phyloP scores from a whole-genome alignment of 2,113 vertebrate species.

The Hippocampus abdominalis region DNA sequence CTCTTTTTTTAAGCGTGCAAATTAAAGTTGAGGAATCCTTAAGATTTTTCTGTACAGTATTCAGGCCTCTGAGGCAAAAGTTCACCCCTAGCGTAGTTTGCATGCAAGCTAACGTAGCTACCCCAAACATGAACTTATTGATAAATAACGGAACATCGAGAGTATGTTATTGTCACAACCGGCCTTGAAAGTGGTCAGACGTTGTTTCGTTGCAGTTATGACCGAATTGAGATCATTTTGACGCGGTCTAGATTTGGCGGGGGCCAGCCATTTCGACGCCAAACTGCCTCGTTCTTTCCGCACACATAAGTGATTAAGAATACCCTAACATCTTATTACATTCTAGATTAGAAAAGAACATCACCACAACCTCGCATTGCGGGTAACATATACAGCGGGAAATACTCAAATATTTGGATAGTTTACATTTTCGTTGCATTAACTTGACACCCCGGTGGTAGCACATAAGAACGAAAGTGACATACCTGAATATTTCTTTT shows the following conservation, averaged over 20 bases:
- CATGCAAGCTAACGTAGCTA: background rate
- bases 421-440: background rate
- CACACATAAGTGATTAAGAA: background rate
- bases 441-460: background rate
- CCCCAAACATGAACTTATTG: background rate
- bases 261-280: background rate
- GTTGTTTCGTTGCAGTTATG: background rate
- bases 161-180: accelerated
- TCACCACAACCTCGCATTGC: background rate
- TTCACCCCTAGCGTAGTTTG: background rate
- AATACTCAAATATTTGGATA: background rate
- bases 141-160: accelerated
- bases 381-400: background rate
- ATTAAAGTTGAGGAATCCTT: background rate
- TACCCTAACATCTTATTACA: background rate
- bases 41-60: background rate
- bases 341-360: background rate
- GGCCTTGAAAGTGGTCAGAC: too few species aligned
- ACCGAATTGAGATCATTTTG: background rate
- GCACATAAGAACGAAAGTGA: too few species aligned
- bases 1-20: background rate
- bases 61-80: background rate
- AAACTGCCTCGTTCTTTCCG: background rate
- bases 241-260: background rate
- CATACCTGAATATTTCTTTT: background rate